Percentiles rank a stretch among this genome's conserved stretches.
Evolutionary conservation across 2,888 invertebrate genomes (phyloP).

Genomic region (Ochropleura plecta): DNA sequence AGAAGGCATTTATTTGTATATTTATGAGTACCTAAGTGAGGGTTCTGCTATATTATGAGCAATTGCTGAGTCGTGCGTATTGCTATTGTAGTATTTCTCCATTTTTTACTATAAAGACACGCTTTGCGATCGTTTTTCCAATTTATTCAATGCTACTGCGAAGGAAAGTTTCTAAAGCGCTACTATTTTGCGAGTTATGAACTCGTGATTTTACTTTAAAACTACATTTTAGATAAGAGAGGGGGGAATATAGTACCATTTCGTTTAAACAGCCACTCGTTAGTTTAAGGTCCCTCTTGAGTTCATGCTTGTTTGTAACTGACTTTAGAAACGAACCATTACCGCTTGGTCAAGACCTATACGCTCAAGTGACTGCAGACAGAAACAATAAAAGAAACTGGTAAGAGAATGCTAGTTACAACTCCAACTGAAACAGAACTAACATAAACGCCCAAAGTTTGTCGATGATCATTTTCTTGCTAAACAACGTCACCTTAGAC

Average conservation of each 20-base stretch:
- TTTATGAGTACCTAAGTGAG: slow-evolving; percentile 9
- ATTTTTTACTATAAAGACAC: slow-evolving; percentile 1
- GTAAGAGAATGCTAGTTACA: background rate
- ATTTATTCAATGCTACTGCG: slow-evolving; percentile 24
- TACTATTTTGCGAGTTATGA: slow-evolving; percentile 39
- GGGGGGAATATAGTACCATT: slow-evolving; percentile 23
- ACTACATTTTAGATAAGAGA: slow-evolving; percentile 49
- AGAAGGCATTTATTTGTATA: slow-evolving; percentile 14
- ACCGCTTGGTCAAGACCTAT: background rate
- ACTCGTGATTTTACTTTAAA: slow-evolving; percentile 32
- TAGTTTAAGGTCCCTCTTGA: slow-evolving; percentile 4
- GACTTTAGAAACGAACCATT: background rate
- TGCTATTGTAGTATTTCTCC: slow-evolving; percentile 12
- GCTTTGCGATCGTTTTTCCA: slow-evolving; percentile 16
- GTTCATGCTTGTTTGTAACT: slow-evolving; percentile 5
- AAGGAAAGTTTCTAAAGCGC: slow-evolving; percentile 32
- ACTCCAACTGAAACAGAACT: no score
- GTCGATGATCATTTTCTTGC: no score
- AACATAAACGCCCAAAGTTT: no score
- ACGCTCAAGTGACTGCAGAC: background rate
- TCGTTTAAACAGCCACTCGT: slow-evolving; percentile 26
- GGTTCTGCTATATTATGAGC: slow-evolving; percentile 30
- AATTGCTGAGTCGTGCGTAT: slow-evolving; percentile 33
- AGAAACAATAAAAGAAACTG: background rate
- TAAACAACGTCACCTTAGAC: no score